Percentiles rank a stretch among this genome's conserved stretches.
phyloP scores from a whole-genome alignment of 2,797 vertebrate genomes.

The Fringilla coelebs region DNA sequence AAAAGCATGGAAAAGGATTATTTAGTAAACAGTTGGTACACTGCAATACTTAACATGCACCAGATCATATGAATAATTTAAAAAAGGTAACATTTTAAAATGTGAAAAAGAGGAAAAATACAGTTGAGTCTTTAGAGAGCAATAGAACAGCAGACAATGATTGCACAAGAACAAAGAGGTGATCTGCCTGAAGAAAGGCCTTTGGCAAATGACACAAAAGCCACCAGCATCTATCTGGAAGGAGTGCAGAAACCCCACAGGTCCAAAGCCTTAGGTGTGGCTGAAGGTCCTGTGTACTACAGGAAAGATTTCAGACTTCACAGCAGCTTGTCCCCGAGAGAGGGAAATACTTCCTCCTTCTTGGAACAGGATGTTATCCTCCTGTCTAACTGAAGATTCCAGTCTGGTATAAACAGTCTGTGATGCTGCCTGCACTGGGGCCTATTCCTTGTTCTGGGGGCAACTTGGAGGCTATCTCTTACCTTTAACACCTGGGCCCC shows the following conservation, averaged over 20 bases:
- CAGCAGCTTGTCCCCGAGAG: not conserved
- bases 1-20: conserved; percentile 39
- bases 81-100: conserved; percentile 70
- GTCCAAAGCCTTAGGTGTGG: not conserved
- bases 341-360: conserved; percentile 29
- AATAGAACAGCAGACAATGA: conserved; percentile 12
- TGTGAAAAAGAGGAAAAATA: conserved; percentile 66
- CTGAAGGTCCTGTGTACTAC: not conserved
- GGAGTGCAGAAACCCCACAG: not conserved
- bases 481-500: not conserved
- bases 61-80: conserved; percentile 32
- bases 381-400: not conserved
- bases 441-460: conserved; percentile 5
- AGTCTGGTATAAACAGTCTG: not conserved
- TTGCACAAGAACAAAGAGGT: conserved; percentile 59
- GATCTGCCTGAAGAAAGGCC: conserved; percentile 24
- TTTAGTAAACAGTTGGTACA: conserved; percentile 60
- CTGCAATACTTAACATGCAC: conserved; percentile 68
- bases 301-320: not conserved
- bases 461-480: conserved; percentile 13
- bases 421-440: not conserved
- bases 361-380: conserved; percentile 11
- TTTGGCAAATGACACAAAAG: conserved; percentile 48
- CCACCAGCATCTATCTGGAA: not conserved
- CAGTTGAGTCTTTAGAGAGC: conserved; percentile 58